Base-by-base conservation (phyloP, 2,113 vertebrate species). In the Nymphicus hollandicus region DNA sequence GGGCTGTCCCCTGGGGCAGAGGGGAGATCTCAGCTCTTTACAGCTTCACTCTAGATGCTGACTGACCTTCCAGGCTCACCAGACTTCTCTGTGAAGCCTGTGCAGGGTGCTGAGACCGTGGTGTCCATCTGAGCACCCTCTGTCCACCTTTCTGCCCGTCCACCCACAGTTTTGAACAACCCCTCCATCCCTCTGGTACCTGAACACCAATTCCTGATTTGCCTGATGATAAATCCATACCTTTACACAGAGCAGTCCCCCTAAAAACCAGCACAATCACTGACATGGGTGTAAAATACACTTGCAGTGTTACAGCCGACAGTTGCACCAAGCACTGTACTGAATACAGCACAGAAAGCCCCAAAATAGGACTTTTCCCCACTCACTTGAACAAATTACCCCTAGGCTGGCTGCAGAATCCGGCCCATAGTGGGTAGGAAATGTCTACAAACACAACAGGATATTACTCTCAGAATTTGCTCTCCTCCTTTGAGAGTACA, bases 401-500 rank as follows among this genome's bases (percentile, higher is more conserved):
- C 79, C 9, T 1, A 4, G 82, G 28, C 86, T 77, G 90, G 64
- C 60, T 69, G 90, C 86, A 74, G 85, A 50, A 41, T 37, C 55
- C 11, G 41, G 27, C 85, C 68, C 2, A 1, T 22, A 5, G 66
- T 29, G 80, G 81, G 89, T 66, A 29, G 77, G 69, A 81, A 91
- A 88, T 86, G 86, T 86, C 95, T 89, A 78, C 91, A 91, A 83
- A 43, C 61, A 66, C 88, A 86, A 39, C 94, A 49, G 1, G 22
- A 43, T 77, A 70, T 60, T 92, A 88, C 86, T 50, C 37, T 66
- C 91, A 52, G 83, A 91, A 69, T 91, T 91, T 84, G 88, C 79
- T 93, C 64, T 80, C 91, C 93, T 91, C 92, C 93, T 93, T 23
- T 19, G 91, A 91, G 96, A 96, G 83, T 39, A 68, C 89, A 91